phyloP scores from a whole-genome alignment of 2,113 vertebrate genomes.

The Callipepla squamata region DNA sequence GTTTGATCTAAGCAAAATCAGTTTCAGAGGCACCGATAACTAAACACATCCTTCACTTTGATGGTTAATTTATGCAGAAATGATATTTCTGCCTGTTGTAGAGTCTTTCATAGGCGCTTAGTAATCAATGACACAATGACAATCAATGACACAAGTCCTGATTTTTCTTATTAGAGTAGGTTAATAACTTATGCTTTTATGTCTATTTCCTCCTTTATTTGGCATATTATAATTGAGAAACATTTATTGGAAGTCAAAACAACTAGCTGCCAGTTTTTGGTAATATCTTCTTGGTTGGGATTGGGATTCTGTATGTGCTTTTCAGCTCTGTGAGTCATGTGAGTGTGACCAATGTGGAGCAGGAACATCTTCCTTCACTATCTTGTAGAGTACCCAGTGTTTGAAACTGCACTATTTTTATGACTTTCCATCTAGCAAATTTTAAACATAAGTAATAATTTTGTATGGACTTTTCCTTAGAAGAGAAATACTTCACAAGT shows the following conservation, averaged over 20 bases:
- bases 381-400: background rate
- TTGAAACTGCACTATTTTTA: background rate
- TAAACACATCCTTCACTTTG: background rate
- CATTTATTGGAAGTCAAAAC: background rate
- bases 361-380: background rate
- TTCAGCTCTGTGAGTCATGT: background rate
- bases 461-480: background rate
- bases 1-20: background rate
- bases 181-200: background rate
- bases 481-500: background rate
- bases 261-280: background rate
- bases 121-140: background rate
- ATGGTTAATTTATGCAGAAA: background rate
- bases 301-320: background rate
- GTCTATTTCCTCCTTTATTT: background rate
- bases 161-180: background rate
- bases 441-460: background rate
- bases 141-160: background rate
- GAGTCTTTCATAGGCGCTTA: background rate
- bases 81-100: background rate
- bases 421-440: background rate
- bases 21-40: background rate
- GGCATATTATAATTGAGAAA: background rate
- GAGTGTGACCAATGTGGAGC: background rate
- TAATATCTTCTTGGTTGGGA: background rate